These are phyloP conservation scores for Norana najaformis DNA, from an alignment of 2,888 invertebrate genomes.

Conservation along the genomic window DNA sequence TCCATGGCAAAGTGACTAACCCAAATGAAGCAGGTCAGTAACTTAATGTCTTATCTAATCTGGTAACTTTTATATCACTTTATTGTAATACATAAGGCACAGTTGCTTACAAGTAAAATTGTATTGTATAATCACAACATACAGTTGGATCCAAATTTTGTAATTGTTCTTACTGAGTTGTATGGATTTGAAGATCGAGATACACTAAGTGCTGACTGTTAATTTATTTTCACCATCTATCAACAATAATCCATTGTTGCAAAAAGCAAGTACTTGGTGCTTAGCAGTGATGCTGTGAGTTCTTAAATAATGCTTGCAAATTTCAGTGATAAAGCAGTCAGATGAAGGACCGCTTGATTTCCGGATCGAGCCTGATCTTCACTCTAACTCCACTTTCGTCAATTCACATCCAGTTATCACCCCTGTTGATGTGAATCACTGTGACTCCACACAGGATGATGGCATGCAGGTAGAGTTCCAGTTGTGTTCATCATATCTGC, in stretches of 20 bases:
- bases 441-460: background rate
- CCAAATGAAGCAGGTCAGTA: background rate
- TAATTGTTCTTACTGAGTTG: background rate
- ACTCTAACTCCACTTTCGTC: background rate
- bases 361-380: background rate
- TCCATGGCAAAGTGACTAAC: background rate
- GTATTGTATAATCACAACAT: background rate
- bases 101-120: background rate
- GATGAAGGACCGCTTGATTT: background rate
- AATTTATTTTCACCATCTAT: background rate
- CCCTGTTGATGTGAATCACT: background rate
- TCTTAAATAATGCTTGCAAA: background rate
- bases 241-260: background rate
- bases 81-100: background rate
- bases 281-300: no score
- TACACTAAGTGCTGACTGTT: background rate
- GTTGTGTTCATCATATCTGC: background rate
- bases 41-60: background rate
- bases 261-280: background rate
- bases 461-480: background rate
- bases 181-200: background rate
- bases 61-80: background rate
- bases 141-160: background rate
- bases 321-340: conserved; percentile 2
- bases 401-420: background rate